Evolutionary conservation across 2,888 invertebrate species (phyloP).

Genomic region (Tanytarsus gracilentus): DNA sequence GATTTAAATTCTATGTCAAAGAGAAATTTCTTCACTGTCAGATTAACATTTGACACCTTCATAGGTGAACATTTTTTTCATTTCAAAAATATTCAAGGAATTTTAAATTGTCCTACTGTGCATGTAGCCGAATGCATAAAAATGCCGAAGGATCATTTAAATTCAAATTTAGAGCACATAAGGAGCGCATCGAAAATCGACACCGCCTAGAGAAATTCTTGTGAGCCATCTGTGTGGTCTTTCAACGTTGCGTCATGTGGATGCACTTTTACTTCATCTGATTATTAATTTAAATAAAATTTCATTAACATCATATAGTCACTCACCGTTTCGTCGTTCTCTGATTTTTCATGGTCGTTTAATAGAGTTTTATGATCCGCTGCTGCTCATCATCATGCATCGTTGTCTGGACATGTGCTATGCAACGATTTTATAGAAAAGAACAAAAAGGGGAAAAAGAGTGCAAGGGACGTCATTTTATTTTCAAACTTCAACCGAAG

Average conservation of each 20-base stretch:
- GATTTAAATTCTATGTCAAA: background rate
- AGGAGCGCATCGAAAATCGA: background rate
- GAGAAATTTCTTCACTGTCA: background rate
- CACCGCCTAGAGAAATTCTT: background rate
- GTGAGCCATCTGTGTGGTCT: conserved; percentile 18
- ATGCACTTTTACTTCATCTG: conserved; percentile 9
- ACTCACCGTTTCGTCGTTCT: background rate
- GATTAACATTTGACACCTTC: background rate
- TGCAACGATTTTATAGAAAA: no score
- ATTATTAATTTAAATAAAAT: conserved; percentile 29
- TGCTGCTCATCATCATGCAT: no score
- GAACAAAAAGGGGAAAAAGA: no score
- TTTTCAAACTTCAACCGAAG: no score
- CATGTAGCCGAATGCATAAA: background rate
- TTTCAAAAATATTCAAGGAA: background rate
- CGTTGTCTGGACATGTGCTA: no score
- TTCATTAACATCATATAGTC: conserved; percentile 20
- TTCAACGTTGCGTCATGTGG: background rate
- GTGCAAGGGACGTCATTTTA: no score
- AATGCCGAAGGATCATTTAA: conserved; percentile 10
- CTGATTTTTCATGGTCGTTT: conserved; percentile 7
- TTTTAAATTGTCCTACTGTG: background rate
- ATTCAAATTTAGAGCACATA: background rate
- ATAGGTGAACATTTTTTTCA: background rate
- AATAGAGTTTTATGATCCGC: no score